These are phyloP conservation scores for Microlaimidae sp. DNA, from an alignment of 2,888 invertebrate species.

Conservation along the genomic window DNA sequence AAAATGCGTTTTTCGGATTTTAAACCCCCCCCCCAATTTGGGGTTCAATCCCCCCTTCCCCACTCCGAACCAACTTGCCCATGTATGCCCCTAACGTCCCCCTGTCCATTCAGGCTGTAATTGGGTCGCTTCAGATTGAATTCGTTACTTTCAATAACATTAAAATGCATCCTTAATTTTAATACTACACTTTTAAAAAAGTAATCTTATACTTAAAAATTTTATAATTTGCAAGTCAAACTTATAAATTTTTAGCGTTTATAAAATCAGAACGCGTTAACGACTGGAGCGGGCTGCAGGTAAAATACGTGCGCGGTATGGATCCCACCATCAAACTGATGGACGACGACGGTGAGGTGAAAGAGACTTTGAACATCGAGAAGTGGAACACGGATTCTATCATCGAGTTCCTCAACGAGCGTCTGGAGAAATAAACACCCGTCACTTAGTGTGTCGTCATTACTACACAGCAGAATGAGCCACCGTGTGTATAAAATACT, in stretches of 20 bases:
- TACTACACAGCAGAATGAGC: too few species aligned
- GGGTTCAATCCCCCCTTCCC: too few species aligned
- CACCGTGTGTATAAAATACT: too few species aligned
- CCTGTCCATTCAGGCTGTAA: too few species aligned
- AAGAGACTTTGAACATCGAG: conserved; percentile 60
- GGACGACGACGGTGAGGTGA: conserved; percentile 56
- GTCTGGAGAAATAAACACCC: conserved; percentile 46
- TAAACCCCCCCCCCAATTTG: too few species aligned
- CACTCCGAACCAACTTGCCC: too few species aligned
- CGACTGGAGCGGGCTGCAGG: conserved; percentile 70
- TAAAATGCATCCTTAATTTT: too few species aligned
- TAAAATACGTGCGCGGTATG: conserved; percentile 73
- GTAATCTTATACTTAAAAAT: neutral
- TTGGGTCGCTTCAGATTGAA: too few species aligned
- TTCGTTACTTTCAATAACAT: too few species aligned
- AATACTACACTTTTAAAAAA: neutral
- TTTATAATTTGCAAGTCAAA: neutral
- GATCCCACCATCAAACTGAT: conserved; percentile 79
- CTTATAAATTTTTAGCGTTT: conserved; percentile 50
- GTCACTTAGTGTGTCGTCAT: too few species aligned
- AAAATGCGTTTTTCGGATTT: too few species aligned
- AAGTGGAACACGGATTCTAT: conserved; percentile 96
- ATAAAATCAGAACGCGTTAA: conserved; percentile 72
- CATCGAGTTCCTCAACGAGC: conserved; percentile 76
- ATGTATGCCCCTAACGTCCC: too few species aligned